Conservation (phyloP, 2,113 vertebrate species). For the Calonectris borealis region DNA sequence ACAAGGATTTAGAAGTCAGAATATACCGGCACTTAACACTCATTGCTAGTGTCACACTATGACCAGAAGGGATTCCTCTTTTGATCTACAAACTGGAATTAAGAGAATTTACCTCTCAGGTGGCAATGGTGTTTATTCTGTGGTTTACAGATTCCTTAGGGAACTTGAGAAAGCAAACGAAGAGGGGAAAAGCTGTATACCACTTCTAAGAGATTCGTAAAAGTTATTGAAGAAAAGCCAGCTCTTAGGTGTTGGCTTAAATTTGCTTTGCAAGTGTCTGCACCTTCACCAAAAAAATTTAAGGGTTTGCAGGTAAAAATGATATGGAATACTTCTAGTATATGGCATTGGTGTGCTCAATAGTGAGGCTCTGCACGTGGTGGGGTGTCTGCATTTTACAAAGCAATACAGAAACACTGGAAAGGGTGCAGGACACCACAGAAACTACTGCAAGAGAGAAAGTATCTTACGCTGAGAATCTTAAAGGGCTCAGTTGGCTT, state of each 20-base stretch:
- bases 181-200: background rate
- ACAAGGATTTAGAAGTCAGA: background rate
- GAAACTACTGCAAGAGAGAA: background rate
- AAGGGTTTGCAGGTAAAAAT: background rate
- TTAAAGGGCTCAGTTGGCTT: background rate
- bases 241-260: background rate
- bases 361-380: accelerated
- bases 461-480: background rate
- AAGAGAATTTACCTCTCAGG: background rate
- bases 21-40: background rate
- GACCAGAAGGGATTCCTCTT: background rate
- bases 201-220: background rate
- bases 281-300: background rate
- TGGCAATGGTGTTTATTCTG: background rate
- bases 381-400: background rate
- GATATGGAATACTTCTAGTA: background rate
- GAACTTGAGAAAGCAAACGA: background rate
- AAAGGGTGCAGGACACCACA: background rate
- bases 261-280: background rate
- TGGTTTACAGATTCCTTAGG: background rate
- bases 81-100: background rate
- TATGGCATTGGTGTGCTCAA: background rate
- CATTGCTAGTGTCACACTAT: background rate
- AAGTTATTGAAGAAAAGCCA: background rate
- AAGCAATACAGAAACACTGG: background rate